A percentile compares a stretch with the other conserved stretches of the same genome.
Conservation (phyloP, 2,888 invertebrate genomes). For the Tridacna gigas region DNA sequence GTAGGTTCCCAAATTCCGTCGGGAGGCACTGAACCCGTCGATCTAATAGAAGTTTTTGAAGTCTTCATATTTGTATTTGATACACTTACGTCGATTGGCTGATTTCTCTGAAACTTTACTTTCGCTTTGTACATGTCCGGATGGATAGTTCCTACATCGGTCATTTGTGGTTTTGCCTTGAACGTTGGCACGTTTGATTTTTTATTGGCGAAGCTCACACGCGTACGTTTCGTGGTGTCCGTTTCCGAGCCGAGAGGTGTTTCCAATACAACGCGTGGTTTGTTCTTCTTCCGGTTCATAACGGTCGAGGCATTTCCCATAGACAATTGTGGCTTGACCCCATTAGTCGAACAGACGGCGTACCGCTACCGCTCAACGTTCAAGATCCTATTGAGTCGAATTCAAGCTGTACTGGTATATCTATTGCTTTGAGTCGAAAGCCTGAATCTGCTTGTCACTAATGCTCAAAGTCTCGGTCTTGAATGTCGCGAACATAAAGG, state of each 20-base stretch:
- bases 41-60: constrained; percentile 54
- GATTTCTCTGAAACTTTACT: constrained; percentile 44
- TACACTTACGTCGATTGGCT: constrained; percentile 32
- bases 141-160: constrained; percentile 61
- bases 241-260: constrained; percentile 54
- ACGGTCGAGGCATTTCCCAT: constrained; percentile 56
- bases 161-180: constrained; percentile 64
- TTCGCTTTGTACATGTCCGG: constrained; percentile 43
- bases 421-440: no score
- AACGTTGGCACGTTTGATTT: constrained; percentile 42
- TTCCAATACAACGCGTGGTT: constrained; percentile 62
- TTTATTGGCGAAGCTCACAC: constrained; percentile 63
- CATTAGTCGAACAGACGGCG: background rate
- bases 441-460: no score
- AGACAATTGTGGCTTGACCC: background rate
- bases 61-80: constrained; percentile 35
- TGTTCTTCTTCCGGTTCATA: constrained; percentile 23
- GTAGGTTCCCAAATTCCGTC: constrained; percentile 60
- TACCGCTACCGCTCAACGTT: background rate
- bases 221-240: constrained; percentile 38
- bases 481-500: no score
- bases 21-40: constrained; percentile 48
- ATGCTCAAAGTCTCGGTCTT: no score
- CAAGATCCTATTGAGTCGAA: no score
- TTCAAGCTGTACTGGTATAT: no score